phyloP scores from a whole-genome alignment of 2,797 vertebrate genomes.

The Rallus crepitans region DNA sequence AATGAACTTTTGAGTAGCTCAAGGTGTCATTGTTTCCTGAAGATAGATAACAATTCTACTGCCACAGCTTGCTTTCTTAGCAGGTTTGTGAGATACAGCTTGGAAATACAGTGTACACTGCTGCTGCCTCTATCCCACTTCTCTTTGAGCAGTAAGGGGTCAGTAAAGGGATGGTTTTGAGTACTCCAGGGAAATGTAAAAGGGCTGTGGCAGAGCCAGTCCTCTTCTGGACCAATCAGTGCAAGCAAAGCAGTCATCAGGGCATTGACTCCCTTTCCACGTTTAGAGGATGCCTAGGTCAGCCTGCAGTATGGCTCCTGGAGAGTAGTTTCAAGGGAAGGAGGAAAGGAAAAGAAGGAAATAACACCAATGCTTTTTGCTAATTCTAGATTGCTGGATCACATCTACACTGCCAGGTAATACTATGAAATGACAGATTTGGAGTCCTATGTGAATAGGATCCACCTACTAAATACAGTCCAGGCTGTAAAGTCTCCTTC shows the following conservation, averaged over 20 bases:
- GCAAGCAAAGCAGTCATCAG: background rate
- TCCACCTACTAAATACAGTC: background rate
- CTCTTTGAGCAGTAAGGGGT: background rate
- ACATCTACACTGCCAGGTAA: background rate
- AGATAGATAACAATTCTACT: background rate
- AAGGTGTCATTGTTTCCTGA: background rate
- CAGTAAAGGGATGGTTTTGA: background rate
- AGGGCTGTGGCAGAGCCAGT: rapidly evolving
- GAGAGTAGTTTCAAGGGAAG: background rate
- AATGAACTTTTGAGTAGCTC: background rate
- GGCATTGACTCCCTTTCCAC: background rate
- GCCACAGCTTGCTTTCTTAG: background rate
- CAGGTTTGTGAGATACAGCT: background rate
- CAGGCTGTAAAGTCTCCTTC: background rate
- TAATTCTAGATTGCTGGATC: background rate
- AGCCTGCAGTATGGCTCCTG: background rate
- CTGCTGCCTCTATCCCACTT: background rate
- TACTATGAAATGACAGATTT: background rate
- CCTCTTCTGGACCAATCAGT: background rate
- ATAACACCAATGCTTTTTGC: rapidly evolving
- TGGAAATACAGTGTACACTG: rapidly evolving
- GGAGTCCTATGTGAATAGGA: background rate
- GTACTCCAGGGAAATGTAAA: background rate
- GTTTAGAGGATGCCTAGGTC: rapidly evolving
- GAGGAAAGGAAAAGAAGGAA: background rate